Base-by-base conservation (phyloP, 2,888 invertebrate genomes). In the Aspidiotus destructor region DNA sequence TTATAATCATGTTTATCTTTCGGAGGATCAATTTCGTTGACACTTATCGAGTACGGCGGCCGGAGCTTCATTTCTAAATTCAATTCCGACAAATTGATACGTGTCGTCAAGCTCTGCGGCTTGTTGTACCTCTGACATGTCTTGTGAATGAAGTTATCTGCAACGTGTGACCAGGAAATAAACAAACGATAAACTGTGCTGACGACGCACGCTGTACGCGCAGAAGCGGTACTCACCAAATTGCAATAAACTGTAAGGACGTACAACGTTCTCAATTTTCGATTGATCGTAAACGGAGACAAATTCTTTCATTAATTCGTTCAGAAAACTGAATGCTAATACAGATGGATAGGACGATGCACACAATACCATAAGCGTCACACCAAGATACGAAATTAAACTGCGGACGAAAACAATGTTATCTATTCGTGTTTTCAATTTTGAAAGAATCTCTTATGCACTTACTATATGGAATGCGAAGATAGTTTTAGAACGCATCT, bases 211-310 rank as follows among this genome's bases (percentile, higher is more conserved):
- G 28, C 28, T 28, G 28, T 28, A 28, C 28, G 28, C 28, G 28
- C 28, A 28, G 5, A 5, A 28, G 28, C 28, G 28, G 8, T 58
- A 73, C 76, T 73, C 74, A 79, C 79, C 79, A 75, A 79, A 80
- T 71, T 79, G 77, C 69, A 79, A 79, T 70, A 79, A 77, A 57
- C 76, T 75, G 73, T 79, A 80, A 0, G 79, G 79, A 67, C 80
- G 73, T 58, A 76, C 74, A 15, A 76, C 76, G 61, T 74, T 73
- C 62, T 74, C 74, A 10, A 79, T 74, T 70, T 75, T 75, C 9
- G 73, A 72, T 52, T 74, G 73, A 55, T 77, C 77, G 74, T 78
- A 79, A 44, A 73, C 74, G 16, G 74, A 72, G 42, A 77, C 74
- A 69, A 80, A 80, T 71, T 79, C 79, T 71, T 75, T 77, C 74